These are phyloP conservation scores for Ariopsis seemanni DNA, from an alignment of 2,113 vertebrate genomes.

Conservation along the genomic window DNA sequence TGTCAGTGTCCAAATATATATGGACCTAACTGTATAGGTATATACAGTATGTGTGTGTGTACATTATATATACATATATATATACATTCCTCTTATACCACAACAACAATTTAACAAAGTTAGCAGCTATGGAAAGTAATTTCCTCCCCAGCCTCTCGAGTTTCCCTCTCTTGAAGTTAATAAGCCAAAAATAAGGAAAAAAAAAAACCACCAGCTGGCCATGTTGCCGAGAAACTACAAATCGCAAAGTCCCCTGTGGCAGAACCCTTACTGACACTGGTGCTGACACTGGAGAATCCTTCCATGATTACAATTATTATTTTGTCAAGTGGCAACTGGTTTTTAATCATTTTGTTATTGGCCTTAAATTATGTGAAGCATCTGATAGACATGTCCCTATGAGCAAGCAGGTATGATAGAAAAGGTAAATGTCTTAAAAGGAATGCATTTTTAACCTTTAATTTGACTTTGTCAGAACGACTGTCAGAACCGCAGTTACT, in stretches of 20 bases:
- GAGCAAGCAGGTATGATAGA: background rate
- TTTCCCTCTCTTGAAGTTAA: background rate
- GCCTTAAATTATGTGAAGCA: background rate
- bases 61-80: no score
- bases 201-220: background rate
- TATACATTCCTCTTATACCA: background rate
- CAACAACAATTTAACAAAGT: background rate
- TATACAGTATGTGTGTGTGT: no score
- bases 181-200: background rate
- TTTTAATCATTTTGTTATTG: background rate
- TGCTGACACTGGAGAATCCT: background rate
- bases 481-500: no score
- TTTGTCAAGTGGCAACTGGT: background rate
- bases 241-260: background rate
- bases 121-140: background rate
- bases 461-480: background rate
- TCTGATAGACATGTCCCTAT: background rate
- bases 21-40: no score
- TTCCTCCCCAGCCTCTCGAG: background rate
- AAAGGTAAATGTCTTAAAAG: background rate
- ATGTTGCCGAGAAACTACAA: background rate
- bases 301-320: background rate
- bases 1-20: no score
- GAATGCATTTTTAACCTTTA: background rate
- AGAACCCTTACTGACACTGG: background rate